Conservation (phyloP, 2,113 vertebrate genomes). For the Dromaius novaehollandiae region DNA sequence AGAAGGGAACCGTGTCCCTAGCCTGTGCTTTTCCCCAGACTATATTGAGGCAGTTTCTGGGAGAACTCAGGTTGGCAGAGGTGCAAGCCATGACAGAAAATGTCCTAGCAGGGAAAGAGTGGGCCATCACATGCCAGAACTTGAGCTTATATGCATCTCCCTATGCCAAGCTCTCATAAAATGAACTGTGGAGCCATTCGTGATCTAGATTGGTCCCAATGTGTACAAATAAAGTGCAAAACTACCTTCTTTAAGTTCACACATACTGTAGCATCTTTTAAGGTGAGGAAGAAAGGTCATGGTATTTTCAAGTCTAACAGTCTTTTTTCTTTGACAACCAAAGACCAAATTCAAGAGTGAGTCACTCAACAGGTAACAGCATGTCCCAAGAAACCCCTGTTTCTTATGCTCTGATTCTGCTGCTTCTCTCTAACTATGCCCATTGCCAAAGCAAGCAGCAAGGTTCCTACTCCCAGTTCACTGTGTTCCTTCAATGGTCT, state of each 20-base stretch:
- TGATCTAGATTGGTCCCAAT: background rate
- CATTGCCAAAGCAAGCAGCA: background rate
- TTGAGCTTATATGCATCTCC: rapidly evolving
- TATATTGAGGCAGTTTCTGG: background rate
- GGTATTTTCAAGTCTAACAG: background rate
- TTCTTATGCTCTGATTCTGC: background rate
- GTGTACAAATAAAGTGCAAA: background rate
- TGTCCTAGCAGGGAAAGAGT: background rate
- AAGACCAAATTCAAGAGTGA: background rate
- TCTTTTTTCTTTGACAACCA: background rate
- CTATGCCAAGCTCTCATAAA: background rate
- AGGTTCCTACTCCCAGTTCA: background rate
- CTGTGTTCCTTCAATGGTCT: background rate
- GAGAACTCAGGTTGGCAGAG: background rate
- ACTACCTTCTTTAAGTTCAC: background rate
- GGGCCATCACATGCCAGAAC: background rate
- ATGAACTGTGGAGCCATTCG: rapidly evolving
- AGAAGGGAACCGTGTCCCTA: background rate
- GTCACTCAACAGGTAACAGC: background rate
- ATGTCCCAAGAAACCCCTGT: background rate
- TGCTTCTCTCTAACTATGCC: background rate
- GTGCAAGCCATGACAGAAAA: background rate
- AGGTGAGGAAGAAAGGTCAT: background rate
- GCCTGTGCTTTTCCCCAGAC: background rate
- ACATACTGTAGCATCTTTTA: background rate